Conservation (phyloP, 2,888 invertebrate genomes). For the Trilocha varians region DNA sequence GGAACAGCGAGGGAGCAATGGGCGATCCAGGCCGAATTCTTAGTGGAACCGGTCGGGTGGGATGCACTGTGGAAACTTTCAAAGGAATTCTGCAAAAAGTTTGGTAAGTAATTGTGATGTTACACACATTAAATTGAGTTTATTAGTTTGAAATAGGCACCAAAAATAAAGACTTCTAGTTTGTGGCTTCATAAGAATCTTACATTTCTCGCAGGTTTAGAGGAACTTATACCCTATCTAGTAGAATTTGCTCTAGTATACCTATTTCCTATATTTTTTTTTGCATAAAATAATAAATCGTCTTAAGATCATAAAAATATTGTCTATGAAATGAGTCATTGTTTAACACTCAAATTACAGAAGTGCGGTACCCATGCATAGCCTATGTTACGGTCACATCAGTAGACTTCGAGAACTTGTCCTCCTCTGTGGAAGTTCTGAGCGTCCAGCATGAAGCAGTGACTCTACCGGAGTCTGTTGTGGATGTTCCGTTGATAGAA, state of each 20-base stretch:
- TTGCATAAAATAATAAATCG: too few relatives aligned
- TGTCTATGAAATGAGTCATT: too few relatives aligned
- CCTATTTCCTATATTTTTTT: too few relatives aligned
- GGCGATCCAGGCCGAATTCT: constrained; percentile 65
- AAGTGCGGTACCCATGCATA: constrained; percentile 77
- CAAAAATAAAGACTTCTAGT: too few relatives aligned
- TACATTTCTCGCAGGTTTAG: too few relatives aligned
- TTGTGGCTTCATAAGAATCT: too few relatives aligned
- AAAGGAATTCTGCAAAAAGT: constrained; percentile 74
- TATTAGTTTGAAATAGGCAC: too few relatives aligned
- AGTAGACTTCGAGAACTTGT: constrained; percentile 68
- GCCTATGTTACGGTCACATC: constrained; percentile 74
- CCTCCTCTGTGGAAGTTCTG: constrained; percentile 73
- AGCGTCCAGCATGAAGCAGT: constrained; percentile 78
- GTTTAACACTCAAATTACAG: too few relatives aligned
- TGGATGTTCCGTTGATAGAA: constrained; percentile 74
- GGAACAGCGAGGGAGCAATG: constrained; percentile 58
- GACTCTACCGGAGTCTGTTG: constrained; percentile 72
- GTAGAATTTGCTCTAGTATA: too few relatives aligned
- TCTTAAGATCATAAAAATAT: too few relatives aligned
- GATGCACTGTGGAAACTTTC: constrained; percentile 81
- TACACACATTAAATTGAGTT: too few relatives aligned
- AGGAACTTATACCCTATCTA: too few relatives aligned
- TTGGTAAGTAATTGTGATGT: constrained; percentile 46
- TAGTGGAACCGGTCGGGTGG: constrained; percentile 79